phyloP scores from a whole-genome alignment of 2,888 invertebrate species.

The Torymus tubicola region DNA sequence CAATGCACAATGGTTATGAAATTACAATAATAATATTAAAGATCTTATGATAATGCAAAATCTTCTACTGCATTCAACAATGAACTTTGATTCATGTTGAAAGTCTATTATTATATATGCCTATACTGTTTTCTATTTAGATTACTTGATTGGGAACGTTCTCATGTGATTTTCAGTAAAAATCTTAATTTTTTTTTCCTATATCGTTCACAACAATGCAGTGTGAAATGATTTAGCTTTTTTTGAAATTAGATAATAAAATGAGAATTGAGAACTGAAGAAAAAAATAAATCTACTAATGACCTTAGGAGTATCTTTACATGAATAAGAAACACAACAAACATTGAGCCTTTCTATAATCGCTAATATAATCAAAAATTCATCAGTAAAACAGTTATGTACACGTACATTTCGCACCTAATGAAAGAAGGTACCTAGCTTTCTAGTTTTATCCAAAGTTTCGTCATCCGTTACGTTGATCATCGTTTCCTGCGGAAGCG shows the following conservation, averaged over 20 bases:
- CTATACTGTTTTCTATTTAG: too few relatives aligned
- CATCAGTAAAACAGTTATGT: slow-evolving; percentile 38
- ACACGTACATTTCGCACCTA: slow-evolving; percentile 31
- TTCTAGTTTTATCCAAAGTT: slow-evolving; percentile 60
- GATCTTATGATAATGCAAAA: neutral
- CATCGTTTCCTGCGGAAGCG: slow-evolving; percentile 43
- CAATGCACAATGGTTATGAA: slow-evolving; percentile 28
- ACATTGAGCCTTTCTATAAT: too few relatives aligned
- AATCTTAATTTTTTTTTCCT: too few relatives aligned
- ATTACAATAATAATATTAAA: slow-evolving; percentile 19
- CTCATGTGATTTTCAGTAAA: too few relatives aligned
- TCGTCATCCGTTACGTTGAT: slow-evolving; percentile 55
- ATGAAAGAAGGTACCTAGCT: slow-evolving; percentile 52
- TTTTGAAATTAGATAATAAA: too few relatives aligned
- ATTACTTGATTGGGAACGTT: too few relatives aligned
- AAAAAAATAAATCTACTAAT: too few relatives aligned
- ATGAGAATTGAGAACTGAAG: too few relatives aligned
- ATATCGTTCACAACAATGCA: too few relatives aligned
- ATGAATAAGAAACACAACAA: too few relatives aligned
- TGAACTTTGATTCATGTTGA: neutral
- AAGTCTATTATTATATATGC: neutral
- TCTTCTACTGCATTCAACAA: neutral
- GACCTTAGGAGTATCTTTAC: too few relatives aligned
- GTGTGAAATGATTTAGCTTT: too few relatives aligned
- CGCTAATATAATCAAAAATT: neutral